Conservation (phyloP, 2,888 invertebrate genomes). For the Agrilus cyanescens region DNA sequence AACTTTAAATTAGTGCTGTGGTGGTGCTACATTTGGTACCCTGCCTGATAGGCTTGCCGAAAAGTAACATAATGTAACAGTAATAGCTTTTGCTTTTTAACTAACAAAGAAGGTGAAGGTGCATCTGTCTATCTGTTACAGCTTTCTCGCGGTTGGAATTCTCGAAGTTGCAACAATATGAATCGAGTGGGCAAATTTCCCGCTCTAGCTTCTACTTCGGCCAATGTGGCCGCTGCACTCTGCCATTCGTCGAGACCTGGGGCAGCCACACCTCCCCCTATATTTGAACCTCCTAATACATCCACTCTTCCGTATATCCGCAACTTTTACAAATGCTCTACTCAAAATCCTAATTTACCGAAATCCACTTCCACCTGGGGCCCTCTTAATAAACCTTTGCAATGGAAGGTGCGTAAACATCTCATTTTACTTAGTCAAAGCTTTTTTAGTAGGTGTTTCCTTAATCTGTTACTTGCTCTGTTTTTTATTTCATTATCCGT, state of each 20-base stretch:
- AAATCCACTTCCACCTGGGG: conserved; percentile 53
- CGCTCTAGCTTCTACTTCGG: conserved; percentile 34
- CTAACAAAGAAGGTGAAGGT: conserved; percentile 25
- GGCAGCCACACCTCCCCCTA: conserved; percentile 27
- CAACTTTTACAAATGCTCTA: conserved; percentile 35
- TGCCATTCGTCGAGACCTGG: conserved; percentile 27
- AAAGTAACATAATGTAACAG: too few relatives aligned
- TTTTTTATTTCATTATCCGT: too few relatives aligned
- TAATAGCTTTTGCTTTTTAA: conserved; percentile 16
- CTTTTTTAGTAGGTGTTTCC: too few relatives aligned
- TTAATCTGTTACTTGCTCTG: too few relatives aligned
- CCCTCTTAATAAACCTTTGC: conserved; percentile 50
- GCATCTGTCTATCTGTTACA: conserved; percentile 26
- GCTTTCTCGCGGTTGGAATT: conserved; percentile 41
- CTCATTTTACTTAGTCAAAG: too few relatives aligned
- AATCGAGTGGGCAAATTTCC: conserved; percentile 35
- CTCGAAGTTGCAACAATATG: conserved; percentile 38
- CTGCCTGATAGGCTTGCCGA: conserved; percentile 3
- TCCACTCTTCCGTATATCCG: conserved; percentile 38
- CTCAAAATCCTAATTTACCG: conserved; percentile 41
- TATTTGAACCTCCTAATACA: conserved; percentile 32
- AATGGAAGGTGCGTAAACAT: conserved; percentile 45
- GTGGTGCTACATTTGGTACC: conserved; percentile 35
- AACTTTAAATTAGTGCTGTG: conserved; percentile 32
- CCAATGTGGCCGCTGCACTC: conserved; percentile 36